Conservation (phyloP, 2,888 invertebrate species). For the Quadroppia sp. region DNA sequence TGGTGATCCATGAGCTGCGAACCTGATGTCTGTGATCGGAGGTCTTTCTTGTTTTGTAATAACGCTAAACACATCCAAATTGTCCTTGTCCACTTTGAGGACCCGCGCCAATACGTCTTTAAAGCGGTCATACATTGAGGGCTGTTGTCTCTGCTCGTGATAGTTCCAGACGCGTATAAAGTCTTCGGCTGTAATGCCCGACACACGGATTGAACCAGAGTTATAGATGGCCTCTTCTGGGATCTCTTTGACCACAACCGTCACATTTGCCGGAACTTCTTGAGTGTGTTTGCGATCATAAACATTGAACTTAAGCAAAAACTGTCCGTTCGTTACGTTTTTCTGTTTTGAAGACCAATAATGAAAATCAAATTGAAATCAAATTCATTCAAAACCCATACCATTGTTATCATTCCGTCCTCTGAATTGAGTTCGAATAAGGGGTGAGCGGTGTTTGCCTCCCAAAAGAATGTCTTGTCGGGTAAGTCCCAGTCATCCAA, state of each 20-base stretch:
- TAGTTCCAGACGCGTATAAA: slow-evolving; percentile 94
- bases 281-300: slow-evolving; percentile 92
- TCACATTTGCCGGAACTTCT: slow-evolving; percentile 93
- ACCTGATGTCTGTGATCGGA: slow-evolving; percentile 83
- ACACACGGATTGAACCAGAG: slow-evolving; percentile 85
- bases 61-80: slow-evolving; percentile 95
- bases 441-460: slow-evolving; percentile 70
- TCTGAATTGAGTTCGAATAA: slow-evolving; percentile 83
- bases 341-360: slow-evolving; percentile 55
- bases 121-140: slow-evolving; percentile 84
- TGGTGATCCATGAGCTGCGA: slow-evolving; percentile 91
- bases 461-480: slow-evolving; percentile 96
- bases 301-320: slow-evolving; percentile 63
- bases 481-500: slow-evolving; percentile 97
- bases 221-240: slow-evolving; percentile 92
- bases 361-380: no score
- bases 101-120: slow-evolving; percentile 78
- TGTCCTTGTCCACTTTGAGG: slow-evolving; percentile 75
- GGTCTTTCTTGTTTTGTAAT: slow-evolving; percentile 71
- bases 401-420: slow-evolving; percentile 91
- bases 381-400: no score
- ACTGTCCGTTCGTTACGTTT: slow-evolving; percentile 74
- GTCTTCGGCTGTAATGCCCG: slow-evolving; percentile 85
- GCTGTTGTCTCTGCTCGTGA: slow-evolving; percentile 72
- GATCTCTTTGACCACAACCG: slow-evolving; percentile 87